A percentile compares a stretch with the other conserved stretches of the same genome.
Evolutionary conservation across 2,113 vertebrate genomes (phyloP).

Genomic region (Tenrec ecaudatus): DNA sequence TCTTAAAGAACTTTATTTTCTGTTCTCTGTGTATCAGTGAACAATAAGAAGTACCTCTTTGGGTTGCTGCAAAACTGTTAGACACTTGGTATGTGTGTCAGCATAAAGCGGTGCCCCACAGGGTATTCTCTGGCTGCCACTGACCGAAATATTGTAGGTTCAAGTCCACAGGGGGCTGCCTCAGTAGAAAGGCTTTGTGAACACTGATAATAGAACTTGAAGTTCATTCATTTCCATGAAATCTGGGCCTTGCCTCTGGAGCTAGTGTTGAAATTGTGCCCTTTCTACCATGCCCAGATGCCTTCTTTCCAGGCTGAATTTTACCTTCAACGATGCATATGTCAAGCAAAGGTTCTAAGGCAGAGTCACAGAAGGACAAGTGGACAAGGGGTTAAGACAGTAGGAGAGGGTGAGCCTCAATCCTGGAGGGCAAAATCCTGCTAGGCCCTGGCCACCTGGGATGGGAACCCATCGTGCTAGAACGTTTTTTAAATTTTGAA

Average conservation of each 20-base stretch:
- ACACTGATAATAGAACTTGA: not conserved
- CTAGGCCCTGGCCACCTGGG: not conserved
- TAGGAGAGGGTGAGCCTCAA: not conserved
- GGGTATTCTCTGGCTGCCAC: not conserved
- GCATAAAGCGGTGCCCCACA: no score
- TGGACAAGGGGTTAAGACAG: not conserved
- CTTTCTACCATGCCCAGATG: not conserved
- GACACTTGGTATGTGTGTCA: no score
- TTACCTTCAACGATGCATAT: not conserved
- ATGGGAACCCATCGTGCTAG: not conserved
- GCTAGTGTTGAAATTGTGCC: not conserved
- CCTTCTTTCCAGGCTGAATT: not conserved
- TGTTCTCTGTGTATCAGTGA: no score
- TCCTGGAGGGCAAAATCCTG: not conserved
- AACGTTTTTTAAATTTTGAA: not conserved
- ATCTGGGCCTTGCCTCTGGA: not conserved
- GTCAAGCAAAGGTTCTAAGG: not conserved
- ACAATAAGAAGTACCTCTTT: no score
- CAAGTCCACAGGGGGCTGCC: not conserved
- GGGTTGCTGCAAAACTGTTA: no score
- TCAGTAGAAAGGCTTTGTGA: not conserved
- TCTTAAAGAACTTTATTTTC: no score
- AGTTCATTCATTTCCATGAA: not conserved
- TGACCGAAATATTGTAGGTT: not conserved
- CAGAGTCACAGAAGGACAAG: not conserved